Conservation (phyloP, 2,797 vertebrate species). For the Poecilia velifera region DNA sequence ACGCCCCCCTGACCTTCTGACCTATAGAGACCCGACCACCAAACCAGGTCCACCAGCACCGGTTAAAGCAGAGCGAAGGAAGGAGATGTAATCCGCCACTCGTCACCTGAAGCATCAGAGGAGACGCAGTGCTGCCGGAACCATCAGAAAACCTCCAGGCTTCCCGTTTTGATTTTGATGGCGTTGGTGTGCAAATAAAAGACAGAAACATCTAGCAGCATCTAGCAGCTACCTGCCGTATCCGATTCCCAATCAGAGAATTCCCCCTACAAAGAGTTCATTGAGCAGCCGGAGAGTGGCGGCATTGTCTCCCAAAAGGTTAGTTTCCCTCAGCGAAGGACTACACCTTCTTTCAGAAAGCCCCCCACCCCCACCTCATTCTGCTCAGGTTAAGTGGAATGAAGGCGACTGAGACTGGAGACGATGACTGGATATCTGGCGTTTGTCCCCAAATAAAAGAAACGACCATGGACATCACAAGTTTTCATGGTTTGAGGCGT, state of each 20-base stretch:
- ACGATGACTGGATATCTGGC: not conserved
- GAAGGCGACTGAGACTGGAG: conserved; percentile 42
- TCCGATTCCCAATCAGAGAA: conserved; percentile 84
- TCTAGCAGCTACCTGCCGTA: conserved; percentile 77
- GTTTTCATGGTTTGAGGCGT: not conserved
- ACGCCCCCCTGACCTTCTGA: conserved; percentile 31
- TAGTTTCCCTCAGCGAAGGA: conserved; percentile 76
- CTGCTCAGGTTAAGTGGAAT: conserved; percentile 84
- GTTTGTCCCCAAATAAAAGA: not conserved
- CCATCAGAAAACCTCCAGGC: conserved; percentile 34
- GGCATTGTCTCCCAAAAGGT: conserved; percentile 86
- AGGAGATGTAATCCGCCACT: not conserved
- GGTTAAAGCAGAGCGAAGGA: not conserved
- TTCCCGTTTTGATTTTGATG: conserved; percentile 35
- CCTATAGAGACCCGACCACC: conserved; percentile 68
- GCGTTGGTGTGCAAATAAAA: conserved; percentile 32
- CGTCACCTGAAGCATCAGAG: not conserved
- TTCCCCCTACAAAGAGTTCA: conserved; percentile 82
- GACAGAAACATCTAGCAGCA: conserved; percentile 72
- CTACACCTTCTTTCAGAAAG: conserved; percentile 70
- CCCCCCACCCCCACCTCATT: conserved; percentile 66
- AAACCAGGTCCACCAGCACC: conserved; percentile 54
- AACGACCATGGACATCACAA: not conserved
- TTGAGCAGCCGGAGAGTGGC: conserved; percentile 84
- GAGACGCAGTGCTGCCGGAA: conserved; percentile 42